A percentile compares a stretch with the other conserved stretches of the same genome.
Evolutionary conservation across 2,797 vertebrate species (phyloP).

Genomic region (Presbytis comata): DNA sequence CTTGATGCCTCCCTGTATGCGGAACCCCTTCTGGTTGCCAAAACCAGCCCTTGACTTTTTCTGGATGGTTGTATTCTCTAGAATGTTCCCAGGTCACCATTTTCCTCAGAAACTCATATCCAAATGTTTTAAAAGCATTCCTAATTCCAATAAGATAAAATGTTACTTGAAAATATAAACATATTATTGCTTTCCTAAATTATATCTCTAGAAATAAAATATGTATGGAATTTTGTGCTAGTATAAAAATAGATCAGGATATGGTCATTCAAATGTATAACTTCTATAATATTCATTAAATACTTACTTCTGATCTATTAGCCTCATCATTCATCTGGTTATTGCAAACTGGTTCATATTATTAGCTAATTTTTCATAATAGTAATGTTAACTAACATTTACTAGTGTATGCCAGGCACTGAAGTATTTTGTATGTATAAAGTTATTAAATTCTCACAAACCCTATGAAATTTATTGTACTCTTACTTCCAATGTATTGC

Average conservation of each 20-base stretch:
- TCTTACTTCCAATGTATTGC: background rate
- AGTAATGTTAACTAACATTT: constrained; percentile 23
- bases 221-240: background rate
- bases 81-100: background rate
- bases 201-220: constrained; percentile 46
- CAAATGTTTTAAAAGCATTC: background rate
- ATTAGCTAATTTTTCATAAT: constrained; percentile 40
- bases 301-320: background rate
- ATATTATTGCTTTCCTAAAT: constrained; percentile 23
- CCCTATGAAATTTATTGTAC: background rate
- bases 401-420: background rate
- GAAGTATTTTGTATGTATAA: background rate
- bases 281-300: constrained; percentile 39
- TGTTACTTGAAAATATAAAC: background rate
- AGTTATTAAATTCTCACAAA: constrained; percentile 1
- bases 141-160: background rate
- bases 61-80: background rate
- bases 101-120: background rate
- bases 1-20: background rate
- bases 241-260: constrained; percentile 21
- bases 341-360: background rate
- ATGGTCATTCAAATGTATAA: background rate
- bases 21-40: background rate
- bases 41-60: background rate
- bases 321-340: background rate